Evolutionary conservation across 2,113 vertebrate species (phyloP), one percentile per base, ranked within the genome.

Genomic region (Otolemur garnettii): DNA sequence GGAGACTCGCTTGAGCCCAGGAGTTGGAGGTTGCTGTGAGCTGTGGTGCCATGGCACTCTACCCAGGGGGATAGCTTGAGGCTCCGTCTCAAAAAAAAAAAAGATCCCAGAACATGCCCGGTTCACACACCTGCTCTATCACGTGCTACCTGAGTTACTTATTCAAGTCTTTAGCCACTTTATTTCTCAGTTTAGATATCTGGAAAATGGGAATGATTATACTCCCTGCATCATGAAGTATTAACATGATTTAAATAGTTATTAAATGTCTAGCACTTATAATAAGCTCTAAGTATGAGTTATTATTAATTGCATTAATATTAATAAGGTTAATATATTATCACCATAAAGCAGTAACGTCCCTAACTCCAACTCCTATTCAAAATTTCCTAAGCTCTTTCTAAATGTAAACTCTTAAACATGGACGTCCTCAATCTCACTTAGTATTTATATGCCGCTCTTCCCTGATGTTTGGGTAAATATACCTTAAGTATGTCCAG

Each of bases 231-330:
- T 60, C 12, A 79, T 28, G 8, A 1, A 26, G 26, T 33, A 68
- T 50, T 42, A 89, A 66, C n/a, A 57, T 38, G 18, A 77, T 69
- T 53, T 6, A 83, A 64, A 69, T 62, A 84, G 35, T 62, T 85
- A 80, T 77, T 66, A 59, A 83, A 22, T 21, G 1, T 55, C 66
- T 75, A 79, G 45, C 9, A 62, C 15, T 72, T 69, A 77, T 14
- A 72, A 38, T 72, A 86, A 88, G 57, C 22, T 77, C 30, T 64
- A 12, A 79, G 7, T 75, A 69, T 55, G 74, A 88, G 10, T 42
- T 89, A 87, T 78, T 14, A 12, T 72, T 81, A 78, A 95, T 72
- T 93, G 78, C 4, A 72, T 80, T 33, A 55, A 7, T 83, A 87
- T 81, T 79, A 93, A 77, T 62, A 80, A 69, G 71, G 11, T 28